A percentile compares a stretch with the other conserved stretches of the same genome.
Conservation (phyloP, 2,888 invertebrate species). For the Imbricaverruca yamaguchii region DNA sequence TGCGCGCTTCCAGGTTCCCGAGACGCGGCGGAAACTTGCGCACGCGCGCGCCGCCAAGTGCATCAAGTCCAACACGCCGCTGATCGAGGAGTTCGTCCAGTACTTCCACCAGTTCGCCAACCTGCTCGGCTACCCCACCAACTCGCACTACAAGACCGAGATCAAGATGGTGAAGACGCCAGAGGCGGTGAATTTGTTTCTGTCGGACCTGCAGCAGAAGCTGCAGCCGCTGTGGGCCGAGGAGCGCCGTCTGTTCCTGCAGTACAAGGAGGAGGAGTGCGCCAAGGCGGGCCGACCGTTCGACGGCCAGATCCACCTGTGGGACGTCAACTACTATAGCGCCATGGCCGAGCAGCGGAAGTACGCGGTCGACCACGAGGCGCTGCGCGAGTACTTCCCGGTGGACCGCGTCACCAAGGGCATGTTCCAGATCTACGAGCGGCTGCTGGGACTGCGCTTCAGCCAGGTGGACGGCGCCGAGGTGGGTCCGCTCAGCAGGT, state of each 20-base stretch:
- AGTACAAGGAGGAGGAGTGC: conserved; percentile 46
- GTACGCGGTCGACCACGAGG: conserved; percentile 46
- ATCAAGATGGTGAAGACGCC: conserved; percentile 47
- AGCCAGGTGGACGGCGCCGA: conserved; percentile 40
- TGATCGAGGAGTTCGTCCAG: conserved; percentile 44
- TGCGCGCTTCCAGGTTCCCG: neutral
- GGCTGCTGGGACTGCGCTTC: conserved; percentile 43
- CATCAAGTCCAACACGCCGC: conserved; percentile 43
- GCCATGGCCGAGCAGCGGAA: conserved; percentile 44
- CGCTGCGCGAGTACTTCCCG: conserved; percentile 43
- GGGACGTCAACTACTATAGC: conserved; percentile 46
- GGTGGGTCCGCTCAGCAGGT: neutral
- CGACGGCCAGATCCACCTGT: conserved; percentile 42
- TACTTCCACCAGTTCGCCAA: conserved; percentile 44
- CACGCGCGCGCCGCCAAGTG: conserved; percentile 38
- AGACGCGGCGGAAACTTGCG: conserved; percentile 14
- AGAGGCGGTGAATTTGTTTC: conserved; percentile 42
- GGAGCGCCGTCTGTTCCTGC: conserved; percentile 41
- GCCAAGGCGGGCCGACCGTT: conserved; percentile 7
- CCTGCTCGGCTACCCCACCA: conserved; percentile 43
- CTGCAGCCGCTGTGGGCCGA: conserved; percentile 42
- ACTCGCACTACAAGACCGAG: conserved; percentile 44
- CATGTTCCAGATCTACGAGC: conserved; percentile 46
- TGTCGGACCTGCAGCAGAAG: conserved; percentile 41
- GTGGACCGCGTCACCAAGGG: conserved; percentile 45